Evolutionary conservation across 2,113 vertebrate species (phyloP).

Genomic region (Urocynchramus pylzowi): DNA sequence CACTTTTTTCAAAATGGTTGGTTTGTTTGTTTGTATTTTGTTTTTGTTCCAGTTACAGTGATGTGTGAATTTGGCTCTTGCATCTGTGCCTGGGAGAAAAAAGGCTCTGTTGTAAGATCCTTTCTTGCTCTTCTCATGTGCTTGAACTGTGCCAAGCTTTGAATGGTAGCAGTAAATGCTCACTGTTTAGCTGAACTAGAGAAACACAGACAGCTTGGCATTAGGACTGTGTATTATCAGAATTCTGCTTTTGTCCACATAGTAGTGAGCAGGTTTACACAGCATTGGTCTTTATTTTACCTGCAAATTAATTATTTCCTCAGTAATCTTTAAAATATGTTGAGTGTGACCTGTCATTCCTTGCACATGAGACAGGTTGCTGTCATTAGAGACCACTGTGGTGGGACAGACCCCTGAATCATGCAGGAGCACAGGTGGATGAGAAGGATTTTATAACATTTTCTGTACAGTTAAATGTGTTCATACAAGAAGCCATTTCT

Average conservation of each 20-base stretch:
- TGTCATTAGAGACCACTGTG: neutral
- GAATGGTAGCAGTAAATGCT: neutral
- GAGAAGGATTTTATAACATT: neutral
- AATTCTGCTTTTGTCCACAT: neutral
- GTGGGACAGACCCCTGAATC: neutral
- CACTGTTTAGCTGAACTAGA: neutral
- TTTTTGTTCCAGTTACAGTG: neutral
- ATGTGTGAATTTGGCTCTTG: neutral
- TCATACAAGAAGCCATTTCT: neutral
- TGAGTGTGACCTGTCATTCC: neutral
- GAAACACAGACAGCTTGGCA: neutral
- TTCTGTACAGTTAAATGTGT: neutral
- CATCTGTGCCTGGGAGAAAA: neutral
- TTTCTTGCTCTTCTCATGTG: neutral
- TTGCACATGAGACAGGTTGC: neutral
- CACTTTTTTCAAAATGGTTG: neutral
- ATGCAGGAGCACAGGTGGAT: neutral
- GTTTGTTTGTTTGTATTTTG: neutral
- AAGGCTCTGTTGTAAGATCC: neutral
- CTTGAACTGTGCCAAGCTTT: neutral
- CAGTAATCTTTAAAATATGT: neutral
- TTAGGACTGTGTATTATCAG: neutral
- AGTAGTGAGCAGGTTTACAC: neutral
- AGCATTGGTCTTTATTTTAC: neutral
- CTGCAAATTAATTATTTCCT: neutral